Evolutionary conservation across 2,888 invertebrate genomes (phyloP).

Genomic region (Bursaphelenchus okinawaensis): DNA sequence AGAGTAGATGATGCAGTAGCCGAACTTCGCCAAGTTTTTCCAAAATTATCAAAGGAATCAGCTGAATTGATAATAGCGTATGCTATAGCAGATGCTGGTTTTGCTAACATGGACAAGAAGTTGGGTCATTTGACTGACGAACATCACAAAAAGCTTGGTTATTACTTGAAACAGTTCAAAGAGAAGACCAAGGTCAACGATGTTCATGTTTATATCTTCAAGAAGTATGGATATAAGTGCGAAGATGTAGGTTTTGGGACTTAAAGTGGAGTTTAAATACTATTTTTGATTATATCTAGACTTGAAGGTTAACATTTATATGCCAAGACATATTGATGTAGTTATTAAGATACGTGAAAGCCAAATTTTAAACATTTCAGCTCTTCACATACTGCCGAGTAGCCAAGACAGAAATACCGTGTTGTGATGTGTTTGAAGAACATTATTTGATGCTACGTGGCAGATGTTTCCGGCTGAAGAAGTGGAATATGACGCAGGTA

Average conservation of each 20-base stretch:
- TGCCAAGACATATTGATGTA: too few relatives aligned
- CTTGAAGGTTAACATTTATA: too few relatives aligned
- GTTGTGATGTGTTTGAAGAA: conserved; percentile 18
- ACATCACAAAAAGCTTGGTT: not conserved
- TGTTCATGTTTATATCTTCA: conserved; percentile 4
- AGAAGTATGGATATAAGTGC: conserved; percentile 13
- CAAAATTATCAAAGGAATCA: not conserved
- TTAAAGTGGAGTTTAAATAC: too few relatives aligned
- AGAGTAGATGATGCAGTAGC: not conserved
- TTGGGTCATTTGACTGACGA: not conserved
- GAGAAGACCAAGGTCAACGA: not conserved
- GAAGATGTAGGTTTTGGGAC: conserved; percentile 12
- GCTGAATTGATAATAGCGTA: conserved; percentile 2
- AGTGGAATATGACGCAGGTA: not conserved
- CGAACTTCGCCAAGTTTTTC: conserved; percentile 1
- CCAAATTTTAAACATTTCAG: not conserved
- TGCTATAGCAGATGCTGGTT: conserved; percentile 11
- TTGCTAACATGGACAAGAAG: conserved; percentile 10
- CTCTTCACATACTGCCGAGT: conserved; percentile 12
- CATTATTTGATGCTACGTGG: conserved; percentile 17
- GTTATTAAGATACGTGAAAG: too few relatives aligned
- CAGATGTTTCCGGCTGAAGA: conserved; percentile 9
- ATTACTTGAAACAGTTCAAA: conserved; percentile 9
- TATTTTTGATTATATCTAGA: too few relatives aligned
- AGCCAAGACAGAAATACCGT: conserved; percentile 4